phyloP scores from a whole-genome alignment of 2,113 vertebrate genomes.

The Elgaria multicarinata region DNA sequence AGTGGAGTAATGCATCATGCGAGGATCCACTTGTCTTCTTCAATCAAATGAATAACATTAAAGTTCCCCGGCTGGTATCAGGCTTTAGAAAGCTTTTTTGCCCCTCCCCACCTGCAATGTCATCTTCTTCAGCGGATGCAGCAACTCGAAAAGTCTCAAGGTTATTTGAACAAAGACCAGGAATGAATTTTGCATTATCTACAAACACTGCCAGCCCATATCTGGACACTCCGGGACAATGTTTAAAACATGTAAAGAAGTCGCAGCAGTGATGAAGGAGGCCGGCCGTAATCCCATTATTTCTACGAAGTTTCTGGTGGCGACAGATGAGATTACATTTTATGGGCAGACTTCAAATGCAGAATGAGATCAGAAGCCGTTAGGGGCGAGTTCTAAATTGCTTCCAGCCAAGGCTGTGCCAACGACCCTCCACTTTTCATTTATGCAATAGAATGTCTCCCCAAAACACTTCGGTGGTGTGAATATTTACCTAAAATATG shows the following conservation, averaged over 20 bases:
- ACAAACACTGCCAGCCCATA: not conserved
- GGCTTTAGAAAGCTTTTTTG: not conserved
- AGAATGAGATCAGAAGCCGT: not conserved
- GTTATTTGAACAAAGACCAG: not conserved
- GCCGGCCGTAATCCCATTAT: not conserved
- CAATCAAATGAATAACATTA: not conserved
- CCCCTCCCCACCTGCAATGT: not conserved
- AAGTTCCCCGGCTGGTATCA: not conserved
- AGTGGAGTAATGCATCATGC: not conserved
- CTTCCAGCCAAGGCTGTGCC: not conserved
- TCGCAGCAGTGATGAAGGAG: not conserved
- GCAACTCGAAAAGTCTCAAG: not conserved
- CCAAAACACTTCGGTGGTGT: not conserved
- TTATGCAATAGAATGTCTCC: too few relatives aligned
- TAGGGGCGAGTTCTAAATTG: not conserved
- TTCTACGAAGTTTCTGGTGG: not conserved
- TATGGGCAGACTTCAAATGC: not conserved
- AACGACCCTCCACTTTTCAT: not conserved
- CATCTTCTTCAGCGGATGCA: not conserved
- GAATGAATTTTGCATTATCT: conserved; percentile 11
- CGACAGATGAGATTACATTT: conserved; percentile 16
- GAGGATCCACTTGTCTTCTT: conserved; percentile 27
- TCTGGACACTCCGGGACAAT: not conserved
- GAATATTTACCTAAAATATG: not conserved
- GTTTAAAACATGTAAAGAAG: not conserved